Evolutionary conservation across 2,113 vertebrate genomes (phyloP), one percentile per base, ranked within the genome.

Genomic region (Salvator merianae): DNA sequence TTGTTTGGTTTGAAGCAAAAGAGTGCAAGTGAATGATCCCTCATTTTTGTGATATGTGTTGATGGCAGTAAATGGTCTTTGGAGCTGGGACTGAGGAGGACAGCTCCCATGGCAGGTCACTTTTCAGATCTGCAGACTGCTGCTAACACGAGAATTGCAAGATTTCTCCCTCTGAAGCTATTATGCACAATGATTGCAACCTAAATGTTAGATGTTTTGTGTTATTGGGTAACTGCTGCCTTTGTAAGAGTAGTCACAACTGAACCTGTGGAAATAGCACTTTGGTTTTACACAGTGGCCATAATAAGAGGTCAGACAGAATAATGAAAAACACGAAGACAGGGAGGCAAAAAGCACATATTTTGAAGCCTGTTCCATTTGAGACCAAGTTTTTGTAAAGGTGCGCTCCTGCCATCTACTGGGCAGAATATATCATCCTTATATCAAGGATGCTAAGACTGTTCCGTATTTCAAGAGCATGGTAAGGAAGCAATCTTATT

Each of bases 351-450:
- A 74, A 38, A 77, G 47, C 22, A 76, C 10, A 53, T 36, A 71
- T 59, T 3, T 72, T 40, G 34, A 86, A 85, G 72, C 40, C 55
- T 28, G 79, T 55, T 59, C 14, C 9, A 32, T 65, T 32, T 73
- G 36, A 73, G 36, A 55, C 28, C 69, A 43, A 65, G 55, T 47
- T 5, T 78, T 13, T 77, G 47, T 78, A 66, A 72, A 87, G 68
- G 80, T 50, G 32, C 80, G 55, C 59, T 82, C 55, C 80, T 87
- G 85, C 85, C 85, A 87, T 83, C 85, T 83, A 66, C 68, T 87
- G 85, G 80, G 59, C 47, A 14, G 28, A 82, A 36, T 18, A 40
- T 6, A 50, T 65, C 28, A 50, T 16, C 10, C 40, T 6, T 24
- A 7, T n/a, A 30, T 50, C 9, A 10, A 71, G 53, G 12, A 71